Conservation (phyloP, 1,140 invertebrate species). For the Nasonia vitripennis region DNA sequence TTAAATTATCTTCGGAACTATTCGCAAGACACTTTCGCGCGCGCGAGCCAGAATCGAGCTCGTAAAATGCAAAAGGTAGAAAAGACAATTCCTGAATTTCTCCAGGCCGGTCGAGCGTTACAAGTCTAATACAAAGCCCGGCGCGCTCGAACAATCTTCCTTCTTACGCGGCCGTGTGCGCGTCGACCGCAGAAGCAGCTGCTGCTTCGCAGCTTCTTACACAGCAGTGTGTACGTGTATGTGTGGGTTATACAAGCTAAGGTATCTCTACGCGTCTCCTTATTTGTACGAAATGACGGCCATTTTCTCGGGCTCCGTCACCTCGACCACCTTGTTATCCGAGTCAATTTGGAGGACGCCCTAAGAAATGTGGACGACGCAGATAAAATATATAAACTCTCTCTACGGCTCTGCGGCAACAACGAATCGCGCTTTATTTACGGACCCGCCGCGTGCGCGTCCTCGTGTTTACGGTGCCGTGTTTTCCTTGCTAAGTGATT, state of each 20-base stretch:
- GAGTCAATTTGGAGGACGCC: constrained; percentile 38
- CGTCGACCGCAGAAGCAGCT: not conserved
- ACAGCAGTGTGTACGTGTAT: not conserved
- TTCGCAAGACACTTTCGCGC: not conserved
- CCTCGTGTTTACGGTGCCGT: not conserved
- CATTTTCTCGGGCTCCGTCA: constrained; percentile 25
- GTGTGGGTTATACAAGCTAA: not conserved
- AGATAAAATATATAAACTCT: not conserved
- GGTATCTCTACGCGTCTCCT: constrained; percentile 2
- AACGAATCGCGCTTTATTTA: not conserved
- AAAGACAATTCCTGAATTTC: not conserved
- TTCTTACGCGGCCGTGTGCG: not conserved
- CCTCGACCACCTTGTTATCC: constrained; percentile 40
- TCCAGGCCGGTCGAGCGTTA: not conserved
- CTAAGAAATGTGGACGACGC: not conserved
- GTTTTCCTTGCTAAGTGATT: not conserved
- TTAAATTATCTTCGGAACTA: not conserved
- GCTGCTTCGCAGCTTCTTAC: not conserved
- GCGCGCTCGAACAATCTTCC: not conserved
- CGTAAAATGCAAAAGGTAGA: not conserved
- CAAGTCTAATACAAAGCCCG: not conserved
- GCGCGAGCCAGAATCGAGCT: not conserved
- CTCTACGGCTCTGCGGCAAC: not conserved
- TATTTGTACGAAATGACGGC: constrained; percentile 28
- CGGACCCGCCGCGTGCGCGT: not conserved